These are phyloP conservation scores for Molorchus minor DNA, from an alignment of 2,888 invertebrate species.

Conservation along the genomic window DNA sequence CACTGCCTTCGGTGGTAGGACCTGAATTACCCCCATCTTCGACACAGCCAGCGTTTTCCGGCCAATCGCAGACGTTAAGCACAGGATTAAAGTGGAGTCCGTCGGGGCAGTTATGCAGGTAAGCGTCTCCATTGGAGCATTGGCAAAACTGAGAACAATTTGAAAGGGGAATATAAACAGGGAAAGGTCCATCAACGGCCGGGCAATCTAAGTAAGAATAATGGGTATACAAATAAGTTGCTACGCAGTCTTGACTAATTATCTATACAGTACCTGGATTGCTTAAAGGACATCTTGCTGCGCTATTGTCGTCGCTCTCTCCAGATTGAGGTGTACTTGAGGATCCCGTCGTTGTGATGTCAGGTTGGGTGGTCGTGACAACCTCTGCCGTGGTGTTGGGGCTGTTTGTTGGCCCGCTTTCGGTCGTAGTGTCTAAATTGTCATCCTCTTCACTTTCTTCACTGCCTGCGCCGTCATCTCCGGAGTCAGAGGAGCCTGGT, in stretches of 20 bases:
- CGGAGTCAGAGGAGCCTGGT: no score
- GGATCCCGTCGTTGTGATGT: no score
- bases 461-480: neutral
- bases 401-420: no score
- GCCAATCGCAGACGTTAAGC: slow-evolving; percentile 27
- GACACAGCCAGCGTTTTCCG: slow-evolving; percentile 27
- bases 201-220: slow-evolving; percentile 26
- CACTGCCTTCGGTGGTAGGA: slow-evolving; percentile 5
- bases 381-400: neutral
- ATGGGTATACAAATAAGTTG: neutral
- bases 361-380: neutral
- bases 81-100: slow-evolving; percentile 34
- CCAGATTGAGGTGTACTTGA: no score
- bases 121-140: slow-evolving; percentile 40
- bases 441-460: no score
- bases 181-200: slow-evolving; percentile 24
- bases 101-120: slow-evolving; percentile 36
- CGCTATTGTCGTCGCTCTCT: neutral
- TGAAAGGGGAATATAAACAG: slow-evolving; percentile 31
- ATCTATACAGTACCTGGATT: slow-evolving; percentile 28
- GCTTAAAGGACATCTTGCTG: slow-evolving; percentile 21
- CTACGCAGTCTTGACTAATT: neutral
- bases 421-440: no score
- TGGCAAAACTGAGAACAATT: slow-evolving; percentile 42
- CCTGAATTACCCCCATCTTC: neutral